Percentiles rank a stretch among this genome's conserved stretches.
phyloP scores from a whole-genome alignment of 2,113 vertebrate species.

The Aphyosemion australe region DNA sequence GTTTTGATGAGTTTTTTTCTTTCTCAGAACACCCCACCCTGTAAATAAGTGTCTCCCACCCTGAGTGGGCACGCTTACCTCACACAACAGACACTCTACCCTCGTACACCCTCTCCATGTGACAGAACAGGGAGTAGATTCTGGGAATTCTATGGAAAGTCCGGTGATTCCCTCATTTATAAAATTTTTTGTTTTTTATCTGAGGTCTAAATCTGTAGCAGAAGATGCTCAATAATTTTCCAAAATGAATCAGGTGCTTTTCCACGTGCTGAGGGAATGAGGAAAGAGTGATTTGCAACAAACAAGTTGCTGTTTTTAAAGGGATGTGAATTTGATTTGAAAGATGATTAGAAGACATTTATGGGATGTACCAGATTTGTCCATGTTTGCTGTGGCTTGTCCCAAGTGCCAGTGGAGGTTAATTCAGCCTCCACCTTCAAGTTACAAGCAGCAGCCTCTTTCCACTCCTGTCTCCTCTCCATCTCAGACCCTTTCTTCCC shows the following conservation, averaged over 20 bases:
- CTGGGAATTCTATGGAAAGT: constrained; percentile 54
- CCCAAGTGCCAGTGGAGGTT: constrained; percentile 29
- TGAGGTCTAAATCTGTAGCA: constrained; percentile 29
- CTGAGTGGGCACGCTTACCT: constrained; percentile 11
- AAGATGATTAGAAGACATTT: neutral
- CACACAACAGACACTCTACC: constrained; percentile 1
- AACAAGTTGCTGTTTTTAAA: constrained; percentile 12
- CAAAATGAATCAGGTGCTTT: constrained; percentile 25
- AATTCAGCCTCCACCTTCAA: constrained; percentile 53
- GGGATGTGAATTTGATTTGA: neutral
- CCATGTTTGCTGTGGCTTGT: constrained; percentile 22
- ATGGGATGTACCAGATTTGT: too few species aligned
- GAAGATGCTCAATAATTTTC: constrained; percentile 30
- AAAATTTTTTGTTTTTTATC: constrained; percentile 25
- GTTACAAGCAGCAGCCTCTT: constrained; percentile 41
- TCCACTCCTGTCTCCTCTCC: constrained; percentile 11
- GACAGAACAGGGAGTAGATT: constrained; percentile 28
- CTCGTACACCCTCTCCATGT: neutral
- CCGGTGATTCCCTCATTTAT: constrained; percentile 40
- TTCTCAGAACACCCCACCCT: constrained; percentile 45
- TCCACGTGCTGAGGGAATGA: constrained; percentile 24
- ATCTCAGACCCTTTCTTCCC: constrained; percentile 52
- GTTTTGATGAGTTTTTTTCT: constrained; percentile 8
- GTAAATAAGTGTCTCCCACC: constrained; percentile 15
- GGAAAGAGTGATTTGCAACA: constrained; percentile 3